Evolutionary conservation across 2,797 vertebrate species (phyloP).

Genomic region (Sebastes nivosus): DNA sequence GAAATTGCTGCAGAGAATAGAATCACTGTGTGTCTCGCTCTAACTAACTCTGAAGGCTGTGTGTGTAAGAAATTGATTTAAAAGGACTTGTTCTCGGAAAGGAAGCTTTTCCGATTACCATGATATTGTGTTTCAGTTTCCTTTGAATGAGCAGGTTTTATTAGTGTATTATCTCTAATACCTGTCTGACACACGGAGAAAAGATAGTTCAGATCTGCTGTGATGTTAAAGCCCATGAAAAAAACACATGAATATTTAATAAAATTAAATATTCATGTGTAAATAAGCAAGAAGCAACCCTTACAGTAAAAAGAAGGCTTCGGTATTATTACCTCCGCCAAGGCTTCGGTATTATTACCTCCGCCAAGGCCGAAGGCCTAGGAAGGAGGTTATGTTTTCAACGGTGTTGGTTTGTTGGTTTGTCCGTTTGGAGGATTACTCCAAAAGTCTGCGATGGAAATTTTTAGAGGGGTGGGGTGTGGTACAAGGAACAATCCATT

Average conservation of each 20-base stretch:
- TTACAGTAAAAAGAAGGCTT: too few relatives aligned
- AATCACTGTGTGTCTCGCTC: not conserved
- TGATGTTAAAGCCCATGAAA: not conserved
- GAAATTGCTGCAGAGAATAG: not conserved
- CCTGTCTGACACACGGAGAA: not conserved
- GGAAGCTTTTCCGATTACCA: not conserved
- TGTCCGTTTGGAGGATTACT: too few relatives aligned
- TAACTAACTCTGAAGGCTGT: not conserved
- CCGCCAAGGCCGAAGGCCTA: too few relatives aligned
- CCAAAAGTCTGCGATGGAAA: too few relatives aligned
- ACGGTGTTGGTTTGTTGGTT: too few relatives aligned
- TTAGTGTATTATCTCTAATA: not conserved
- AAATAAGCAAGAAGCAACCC: too few relatives aligned
- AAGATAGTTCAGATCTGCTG: not conserved
- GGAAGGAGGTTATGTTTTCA: too few relatives aligned
- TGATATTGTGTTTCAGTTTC: not conserved
- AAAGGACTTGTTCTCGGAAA: not conserved
- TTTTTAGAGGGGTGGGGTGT: too few relatives aligned
- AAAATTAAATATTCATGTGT: rapidly evolving
- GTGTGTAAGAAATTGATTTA: not conserved
- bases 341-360: too few relatives aligned
- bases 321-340: too few relatives aligned
- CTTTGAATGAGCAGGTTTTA: not conserved
- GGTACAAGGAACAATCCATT: too few relatives aligned
- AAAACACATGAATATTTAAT: too few relatives aligned